Evolutionary conservation across 2,797 vertebrate genomes (phyloP).

Genomic region (Oreortyx pictus): DNA sequence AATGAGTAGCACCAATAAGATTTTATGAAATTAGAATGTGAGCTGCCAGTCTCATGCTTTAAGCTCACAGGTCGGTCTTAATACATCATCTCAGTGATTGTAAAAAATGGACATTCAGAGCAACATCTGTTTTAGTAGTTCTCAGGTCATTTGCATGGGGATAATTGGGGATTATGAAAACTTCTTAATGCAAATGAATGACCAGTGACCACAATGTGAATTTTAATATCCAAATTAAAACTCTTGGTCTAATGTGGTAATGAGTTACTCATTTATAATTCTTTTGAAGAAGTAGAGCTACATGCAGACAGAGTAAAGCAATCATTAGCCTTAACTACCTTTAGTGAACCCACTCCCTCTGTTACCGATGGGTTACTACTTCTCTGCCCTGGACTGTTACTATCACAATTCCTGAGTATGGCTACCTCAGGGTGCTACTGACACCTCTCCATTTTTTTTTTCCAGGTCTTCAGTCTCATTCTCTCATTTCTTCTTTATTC

Average conservation of each 20-base stretch:
- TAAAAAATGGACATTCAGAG: neutral
- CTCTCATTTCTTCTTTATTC: neutral
- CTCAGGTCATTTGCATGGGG: neutral
- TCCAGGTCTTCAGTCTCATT: neutral
- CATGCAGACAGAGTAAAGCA: neutral
- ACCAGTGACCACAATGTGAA: neutral
- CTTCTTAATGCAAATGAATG: neutral
- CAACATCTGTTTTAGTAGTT: neutral
- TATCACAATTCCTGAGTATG: neutral
- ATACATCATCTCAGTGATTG: neutral
- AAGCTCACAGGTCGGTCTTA: neutral
- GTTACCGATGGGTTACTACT: neutral
- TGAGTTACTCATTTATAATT: neutral
- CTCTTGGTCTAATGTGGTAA: neutral
- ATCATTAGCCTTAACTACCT: neutral
- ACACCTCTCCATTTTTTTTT: neutral
- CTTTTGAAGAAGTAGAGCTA: neutral
- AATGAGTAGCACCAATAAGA: slow-evolving; percentile 9
- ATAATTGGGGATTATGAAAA: slow-evolving; percentile 7
- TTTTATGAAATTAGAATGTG: neutral
- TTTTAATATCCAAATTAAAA: neutral
- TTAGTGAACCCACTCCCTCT: neutral
- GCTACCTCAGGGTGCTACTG: neutral
- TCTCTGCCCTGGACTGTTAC: neutral
- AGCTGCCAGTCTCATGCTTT: slow-evolving; percentile 4